Conservation (phyloP, 2,888 invertebrate species). For the Cheilosia pagana region DNA sequence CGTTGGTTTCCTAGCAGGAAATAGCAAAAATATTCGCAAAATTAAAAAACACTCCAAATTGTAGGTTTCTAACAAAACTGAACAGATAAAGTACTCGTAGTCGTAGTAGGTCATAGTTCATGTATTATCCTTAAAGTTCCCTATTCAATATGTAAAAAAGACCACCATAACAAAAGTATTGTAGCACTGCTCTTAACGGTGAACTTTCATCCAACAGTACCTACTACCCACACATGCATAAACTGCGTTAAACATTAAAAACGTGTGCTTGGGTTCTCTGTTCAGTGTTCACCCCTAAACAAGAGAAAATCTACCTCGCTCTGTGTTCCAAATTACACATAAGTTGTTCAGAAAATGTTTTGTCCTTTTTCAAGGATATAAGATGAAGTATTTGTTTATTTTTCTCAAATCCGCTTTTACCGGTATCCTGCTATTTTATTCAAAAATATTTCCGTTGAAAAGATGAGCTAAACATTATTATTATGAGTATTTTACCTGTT, state of each 20-base stretch:
- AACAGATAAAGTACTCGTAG: too few relatives aligned
- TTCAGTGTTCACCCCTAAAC: neutral
- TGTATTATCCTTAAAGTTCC: too few relatives aligned
- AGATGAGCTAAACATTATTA: slow-evolving; percentile 1
- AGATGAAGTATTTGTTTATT: slow-evolving; percentile 39
- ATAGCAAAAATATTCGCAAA: too few relatives aligned
- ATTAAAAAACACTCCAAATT: too few relatives aligned
- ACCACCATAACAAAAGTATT: neutral
- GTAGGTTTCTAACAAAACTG: too few relatives aligned
- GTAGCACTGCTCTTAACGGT: neutral
- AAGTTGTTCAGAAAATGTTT: slow-evolving; percentile 54
- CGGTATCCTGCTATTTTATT: slow-evolving; percentile 32
- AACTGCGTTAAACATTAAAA: neutral
- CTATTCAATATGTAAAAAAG: too few relatives aligned
- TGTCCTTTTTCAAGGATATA: slow-evolving; percentile 22
- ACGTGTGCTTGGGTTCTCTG: slow-evolving; percentile 33
- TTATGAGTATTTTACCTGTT: neutral
- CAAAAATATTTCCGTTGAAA: slow-evolving; percentile 28
- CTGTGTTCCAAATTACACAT: slow-evolving; percentile 58
- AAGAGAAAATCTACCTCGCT: slow-evolving; percentile 20
- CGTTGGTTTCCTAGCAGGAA: too few relatives aligned
- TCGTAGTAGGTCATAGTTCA: too few relatives aligned
- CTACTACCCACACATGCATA: slow-evolving; percentile 9
- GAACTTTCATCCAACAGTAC: slow-evolving; percentile 34
- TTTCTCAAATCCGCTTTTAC: slow-evolving; percentile 28